Conservation (phyloP, 2,888 invertebrate genomes). For the Rhagonycha lutea region DNA sequence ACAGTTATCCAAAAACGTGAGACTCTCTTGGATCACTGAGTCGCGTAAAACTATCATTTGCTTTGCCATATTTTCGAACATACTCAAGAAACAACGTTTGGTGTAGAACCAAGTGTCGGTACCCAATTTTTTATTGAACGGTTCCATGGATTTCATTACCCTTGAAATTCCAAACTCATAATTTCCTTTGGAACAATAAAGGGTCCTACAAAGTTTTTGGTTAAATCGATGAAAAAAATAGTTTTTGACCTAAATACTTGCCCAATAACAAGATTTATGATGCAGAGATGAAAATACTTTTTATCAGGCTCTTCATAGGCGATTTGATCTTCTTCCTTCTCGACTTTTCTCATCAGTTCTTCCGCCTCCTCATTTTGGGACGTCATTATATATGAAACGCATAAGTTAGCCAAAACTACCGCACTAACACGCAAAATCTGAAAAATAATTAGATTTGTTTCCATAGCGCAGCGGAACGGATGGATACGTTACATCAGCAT, state of each 20-base stretch:
- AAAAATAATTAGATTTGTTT: conserved; percentile 33
- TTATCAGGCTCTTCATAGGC: conserved; percentile 91
- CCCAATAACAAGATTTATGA: conserved; percentile 98
- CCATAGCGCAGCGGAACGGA: not conserved
- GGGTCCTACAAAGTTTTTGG: conserved; percentile 66
- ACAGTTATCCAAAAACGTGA: conserved; percentile 88
- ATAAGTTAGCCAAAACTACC: conserved; percentile 97
- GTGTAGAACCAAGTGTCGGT: conserved; percentile 99
- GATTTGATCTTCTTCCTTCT: conserved; percentile 94
- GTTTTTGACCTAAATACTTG: conserved; percentile 43
- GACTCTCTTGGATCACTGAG: conserved; percentile 83
- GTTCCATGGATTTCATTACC: conserved; percentile 95
- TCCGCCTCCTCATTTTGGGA: conserved; percentile 98
- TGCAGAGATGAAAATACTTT: conserved; percentile 94
- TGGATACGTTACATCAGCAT: conserved; percentile 69
- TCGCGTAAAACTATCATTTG: conserved; percentile 89
- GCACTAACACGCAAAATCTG: conserved; percentile 92
- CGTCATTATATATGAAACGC: conserved; percentile 99
- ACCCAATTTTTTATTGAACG: conserved; percentile 91
- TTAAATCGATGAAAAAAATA: not conserved
- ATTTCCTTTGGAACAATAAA: conserved; percentile 98
- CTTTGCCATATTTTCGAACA: conserved; percentile 87
- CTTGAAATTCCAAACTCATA: conserved; percentile 98
- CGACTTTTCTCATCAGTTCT: conserved; percentile 97
- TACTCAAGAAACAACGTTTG: conserved; percentile 92